phyloP scores from a whole-genome alignment of 2,797 vertebrate genomes.

The Limosa lapponica region DNA sequence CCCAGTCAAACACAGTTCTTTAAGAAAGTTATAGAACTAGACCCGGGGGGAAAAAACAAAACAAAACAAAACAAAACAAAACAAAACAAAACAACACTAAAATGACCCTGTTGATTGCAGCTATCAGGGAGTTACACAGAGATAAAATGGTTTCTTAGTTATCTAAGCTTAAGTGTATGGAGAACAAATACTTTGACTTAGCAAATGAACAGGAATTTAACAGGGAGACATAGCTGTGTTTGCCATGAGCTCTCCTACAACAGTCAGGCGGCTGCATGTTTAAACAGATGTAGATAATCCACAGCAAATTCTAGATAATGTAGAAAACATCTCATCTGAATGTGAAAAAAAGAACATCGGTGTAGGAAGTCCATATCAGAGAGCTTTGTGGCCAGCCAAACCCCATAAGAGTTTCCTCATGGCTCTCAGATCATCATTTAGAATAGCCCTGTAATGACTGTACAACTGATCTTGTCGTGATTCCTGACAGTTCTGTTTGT shows the following conservation, averaged over 20 bases:
- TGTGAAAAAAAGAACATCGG: not conserved
- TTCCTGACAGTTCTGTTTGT: not conserved
- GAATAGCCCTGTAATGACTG: not conserved
- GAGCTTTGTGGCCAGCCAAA: not conserved
- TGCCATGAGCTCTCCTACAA: not conserved
- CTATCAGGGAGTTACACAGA: not conserved
- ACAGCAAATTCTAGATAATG: not conserved
- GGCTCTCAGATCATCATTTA: not conserved
- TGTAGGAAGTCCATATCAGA: not conserved
- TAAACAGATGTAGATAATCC: not conserved
- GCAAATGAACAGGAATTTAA: not conserved
- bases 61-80: too few relatives aligned
- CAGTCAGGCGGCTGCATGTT: not conserved
- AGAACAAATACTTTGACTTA: conserved; percentile 1
- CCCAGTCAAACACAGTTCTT: not conserved
- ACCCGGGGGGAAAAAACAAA: accelerated
- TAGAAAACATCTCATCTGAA: not conserved
- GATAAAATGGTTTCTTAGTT: not conserved
- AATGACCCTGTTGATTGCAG: conserved; percentile 18
- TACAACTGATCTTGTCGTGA: not conserved
- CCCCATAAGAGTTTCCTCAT: not conserved
- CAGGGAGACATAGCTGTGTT: not conserved
- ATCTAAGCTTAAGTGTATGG: not conserved
- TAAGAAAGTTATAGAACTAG: not conserved
- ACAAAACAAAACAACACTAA: not conserved